Percentiles rank a stretch among this genome's conserved stretches.
These are phyloP conservation scores for Gryllus bimaculatus DNA, from an alignment of 1,140 invertebrate species.

Conservation along the genomic window DNA sequence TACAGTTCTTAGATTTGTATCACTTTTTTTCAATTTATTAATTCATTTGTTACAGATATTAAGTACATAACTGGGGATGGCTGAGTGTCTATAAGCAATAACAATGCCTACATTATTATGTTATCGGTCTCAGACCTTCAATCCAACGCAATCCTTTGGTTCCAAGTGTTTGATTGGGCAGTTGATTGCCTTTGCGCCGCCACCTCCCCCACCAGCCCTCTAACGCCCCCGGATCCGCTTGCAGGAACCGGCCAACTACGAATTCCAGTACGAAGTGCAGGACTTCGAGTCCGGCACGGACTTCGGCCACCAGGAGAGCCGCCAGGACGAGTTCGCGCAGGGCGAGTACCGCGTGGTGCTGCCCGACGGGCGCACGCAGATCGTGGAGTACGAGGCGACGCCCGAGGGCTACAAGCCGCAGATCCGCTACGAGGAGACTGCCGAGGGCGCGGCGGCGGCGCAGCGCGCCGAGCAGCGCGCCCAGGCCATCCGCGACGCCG, in stretches of 20 bases:
- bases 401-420: constrained; percentile 53
- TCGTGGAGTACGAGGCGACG: constrained; percentile 55
- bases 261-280: constrained; percentile 55
- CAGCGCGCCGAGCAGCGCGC: not conserved
- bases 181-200: not conserved
- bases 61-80: no score
- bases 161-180: no score
- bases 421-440: constrained; percentile 55
- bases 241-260: constrained; percentile 54
- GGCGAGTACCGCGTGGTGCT: constrained; percentile 55
- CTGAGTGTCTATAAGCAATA: no score
- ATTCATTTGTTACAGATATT: no score
- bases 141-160: no score
- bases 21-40: no score
- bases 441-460: not conserved
- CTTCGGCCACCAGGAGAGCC: constrained; percentile 53
- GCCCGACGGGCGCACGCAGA: constrained; percentile 53
- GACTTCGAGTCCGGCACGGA: constrained; percentile 44
- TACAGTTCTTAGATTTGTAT: no score
- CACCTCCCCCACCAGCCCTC: not conserved
- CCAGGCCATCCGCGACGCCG: not conserved
- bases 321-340: constrained; percentile 47
- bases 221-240: not conserved
- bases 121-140: no score
- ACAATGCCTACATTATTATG: no score